A percentile compares a stretch with the other conserved stretches of the same genome.
Evolutionary conservation across 2,113 vertebrate species (phyloP).

Genomic region (Nothocercus julius): DNA sequence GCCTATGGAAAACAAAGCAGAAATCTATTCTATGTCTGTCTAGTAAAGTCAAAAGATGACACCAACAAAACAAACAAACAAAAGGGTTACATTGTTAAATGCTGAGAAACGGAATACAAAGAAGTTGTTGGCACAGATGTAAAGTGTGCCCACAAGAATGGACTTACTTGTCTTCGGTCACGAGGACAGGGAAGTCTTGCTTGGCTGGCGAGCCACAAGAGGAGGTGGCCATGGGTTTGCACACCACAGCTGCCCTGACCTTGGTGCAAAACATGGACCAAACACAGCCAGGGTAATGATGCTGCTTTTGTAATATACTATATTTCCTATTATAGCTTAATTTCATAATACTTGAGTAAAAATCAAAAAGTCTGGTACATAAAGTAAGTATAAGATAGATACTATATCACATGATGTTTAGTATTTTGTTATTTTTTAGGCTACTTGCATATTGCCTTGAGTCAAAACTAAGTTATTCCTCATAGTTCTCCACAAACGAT

Average conservation of each 20-base stretch:
- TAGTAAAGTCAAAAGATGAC: neutral
- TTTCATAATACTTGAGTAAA: neutral
- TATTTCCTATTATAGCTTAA: neutral
- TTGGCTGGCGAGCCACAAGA: neutral
- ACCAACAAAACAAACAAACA: too few relatives aligned
- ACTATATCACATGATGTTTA: neutral
- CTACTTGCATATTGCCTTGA: neutral
- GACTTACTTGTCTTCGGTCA: neutral
- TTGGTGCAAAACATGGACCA: neutral
- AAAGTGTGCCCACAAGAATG: neutral
- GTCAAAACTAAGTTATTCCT: neutral
- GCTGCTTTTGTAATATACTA: neutral
- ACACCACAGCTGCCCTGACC: neutral
- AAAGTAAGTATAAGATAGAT: neutral
- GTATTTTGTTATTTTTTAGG: neutral
- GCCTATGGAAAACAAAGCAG: neutral
- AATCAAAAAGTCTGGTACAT: neutral
- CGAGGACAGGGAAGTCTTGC: neutral
- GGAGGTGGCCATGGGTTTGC: neutral
- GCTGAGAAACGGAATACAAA: neutral
- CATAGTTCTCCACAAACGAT: neutral
- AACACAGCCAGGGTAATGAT: fast-evolving
- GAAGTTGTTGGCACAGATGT: fast-evolving
- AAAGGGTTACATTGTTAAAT: neutral
- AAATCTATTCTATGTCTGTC: neutral